A percentile compares a stretch with the other conserved stretches of the same genome.
Evolutionary conservation across 2,113 vertebrate species (phyloP).

Genomic region (Centropus unirufus): DNA sequence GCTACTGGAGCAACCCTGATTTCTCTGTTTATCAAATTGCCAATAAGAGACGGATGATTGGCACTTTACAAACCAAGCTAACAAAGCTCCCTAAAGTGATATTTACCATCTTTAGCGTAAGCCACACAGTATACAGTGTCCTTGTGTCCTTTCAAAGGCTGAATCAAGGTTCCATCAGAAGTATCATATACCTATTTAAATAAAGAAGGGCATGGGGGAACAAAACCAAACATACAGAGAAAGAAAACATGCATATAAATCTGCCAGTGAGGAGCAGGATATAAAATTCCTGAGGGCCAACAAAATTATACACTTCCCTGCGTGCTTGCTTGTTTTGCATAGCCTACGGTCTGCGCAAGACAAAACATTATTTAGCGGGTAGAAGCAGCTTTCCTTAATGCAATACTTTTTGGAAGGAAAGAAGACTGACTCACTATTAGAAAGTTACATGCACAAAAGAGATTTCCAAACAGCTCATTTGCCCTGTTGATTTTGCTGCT

Average conservation of each 20-base stretch:
- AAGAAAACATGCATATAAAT: background rate
- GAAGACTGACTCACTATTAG: background rate
- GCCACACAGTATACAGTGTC: constrained; percentile 96
- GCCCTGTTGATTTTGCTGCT: constrained; percentile 31
- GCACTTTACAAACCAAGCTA: background rate
- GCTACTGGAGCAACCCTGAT: fast-evolving
- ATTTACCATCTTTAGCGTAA: constrained; percentile 95
- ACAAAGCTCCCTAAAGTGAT: background rate
- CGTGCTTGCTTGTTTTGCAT: background rate
- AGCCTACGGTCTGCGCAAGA: background rate
- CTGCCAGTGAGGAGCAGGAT: background rate
- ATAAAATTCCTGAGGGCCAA: background rate
- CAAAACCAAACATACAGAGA: background rate
- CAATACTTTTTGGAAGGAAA: background rate
- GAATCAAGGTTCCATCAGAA: constrained; percentile 92
- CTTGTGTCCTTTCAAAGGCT: constrained; percentile 95
- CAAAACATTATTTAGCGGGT: background rate
- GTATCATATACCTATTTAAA: constrained; percentile 90
- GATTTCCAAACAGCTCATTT: constrained; percentile 10
- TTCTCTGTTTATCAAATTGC: background rate
- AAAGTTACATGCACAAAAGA: background rate
- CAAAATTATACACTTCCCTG: background rate
- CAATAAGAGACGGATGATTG: background rate
- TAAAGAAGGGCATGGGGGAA: background rate
- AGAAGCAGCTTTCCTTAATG: background rate